phyloP scores from a whole-genome alignment of 2,888 invertebrate genomes.

The Ennomos quercinarius region DNA sequence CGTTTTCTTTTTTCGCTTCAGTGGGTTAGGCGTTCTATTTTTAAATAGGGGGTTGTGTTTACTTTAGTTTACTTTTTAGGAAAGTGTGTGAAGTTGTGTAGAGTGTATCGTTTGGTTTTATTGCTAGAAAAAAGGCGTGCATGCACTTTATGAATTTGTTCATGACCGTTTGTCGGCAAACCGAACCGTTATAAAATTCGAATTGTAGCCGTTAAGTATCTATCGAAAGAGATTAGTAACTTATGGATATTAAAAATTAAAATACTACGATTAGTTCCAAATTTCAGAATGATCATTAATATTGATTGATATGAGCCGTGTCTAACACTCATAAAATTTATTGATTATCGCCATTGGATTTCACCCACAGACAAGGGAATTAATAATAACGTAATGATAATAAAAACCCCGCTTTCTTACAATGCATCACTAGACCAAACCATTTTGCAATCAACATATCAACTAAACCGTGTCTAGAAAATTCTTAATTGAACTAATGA shows the following conservation, averaged over 20 bases:
- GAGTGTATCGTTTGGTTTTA: slow-evolving; percentile 37
- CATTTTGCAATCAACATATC: slow-evolving; percentile 81
- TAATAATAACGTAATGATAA: slow-evolving; percentile 65
- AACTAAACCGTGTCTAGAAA: slow-evolving; percentile 83
- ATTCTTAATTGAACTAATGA: slow-evolving; percentile 86
- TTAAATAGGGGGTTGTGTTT: slow-evolving; percentile 21
- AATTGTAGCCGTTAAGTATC: slow-evolving; percentile 60
- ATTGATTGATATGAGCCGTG: slow-evolving; percentile 80
- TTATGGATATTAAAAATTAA: slow-evolving; percentile 75
- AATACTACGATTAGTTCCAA: slow-evolving; percentile 79
- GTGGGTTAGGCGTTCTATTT: slow-evolving; percentile 37
- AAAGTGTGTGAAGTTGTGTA: slow-evolving; percentile 2
- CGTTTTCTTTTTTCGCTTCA: slow-evolving; percentile 32
- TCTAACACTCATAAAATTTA: slow-evolving; percentile 77
- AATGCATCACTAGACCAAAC: slow-evolving; percentile 65
- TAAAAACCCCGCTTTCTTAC: slow-evolving; percentile 71
- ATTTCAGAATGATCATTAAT: slow-evolving; percentile 77
- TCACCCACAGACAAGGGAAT: slow-evolving; percentile 69
- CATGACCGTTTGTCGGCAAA: slow-evolving; percentile 51
- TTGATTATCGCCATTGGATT: slow-evolving; percentile 68
- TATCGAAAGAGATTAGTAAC: slow-evolving; percentile 60
- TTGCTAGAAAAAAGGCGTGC: slow-evolving; percentile 29
- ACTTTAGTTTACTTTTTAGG: slow-evolving; percentile 1
- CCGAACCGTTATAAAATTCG: slow-evolving; percentile 49
- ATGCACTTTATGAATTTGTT: slow-evolving; percentile 50